These are phyloP conservation scores for Naja naja DNA, from an alignment of 2,113 vertebrate species.

Conservation along the genomic window DNA sequence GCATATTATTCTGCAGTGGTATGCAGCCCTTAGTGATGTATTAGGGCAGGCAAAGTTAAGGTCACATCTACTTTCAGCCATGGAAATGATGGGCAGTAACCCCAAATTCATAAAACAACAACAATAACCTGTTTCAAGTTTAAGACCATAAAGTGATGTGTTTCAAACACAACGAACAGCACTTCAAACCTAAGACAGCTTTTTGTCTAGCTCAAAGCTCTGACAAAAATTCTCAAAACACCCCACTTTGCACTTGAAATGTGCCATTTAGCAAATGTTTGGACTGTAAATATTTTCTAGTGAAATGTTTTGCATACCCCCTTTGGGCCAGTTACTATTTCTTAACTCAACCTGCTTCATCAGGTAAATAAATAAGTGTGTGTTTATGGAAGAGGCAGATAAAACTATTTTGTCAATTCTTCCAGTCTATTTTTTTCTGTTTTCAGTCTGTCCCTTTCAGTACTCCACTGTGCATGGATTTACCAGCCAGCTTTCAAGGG, in stretches of 20 bases:
- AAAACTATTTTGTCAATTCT: neutral
- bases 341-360: neutral
- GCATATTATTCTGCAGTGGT: neutral
- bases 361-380: neutral
- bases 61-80: neutral
- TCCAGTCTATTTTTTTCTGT: neutral
- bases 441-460: neutral
- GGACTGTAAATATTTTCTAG: neutral
- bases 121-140: neutral
- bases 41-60: neutral
- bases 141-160: neutral
- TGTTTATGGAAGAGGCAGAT: neutral
- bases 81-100: neutral
- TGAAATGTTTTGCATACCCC: neutral
- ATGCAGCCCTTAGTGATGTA: neutral
- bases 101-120: neutral
- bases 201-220: neutral
- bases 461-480: neutral
- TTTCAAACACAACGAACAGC: neutral
- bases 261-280: neutral
- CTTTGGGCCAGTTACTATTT: neutral
- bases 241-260: neutral
- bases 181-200: neutral
- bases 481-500: neutral
- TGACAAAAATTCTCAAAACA: neutral